Base-by-base conservation (phyloP, 1,140 invertebrate genomes). In the Magallana ariakensis region DNA sequence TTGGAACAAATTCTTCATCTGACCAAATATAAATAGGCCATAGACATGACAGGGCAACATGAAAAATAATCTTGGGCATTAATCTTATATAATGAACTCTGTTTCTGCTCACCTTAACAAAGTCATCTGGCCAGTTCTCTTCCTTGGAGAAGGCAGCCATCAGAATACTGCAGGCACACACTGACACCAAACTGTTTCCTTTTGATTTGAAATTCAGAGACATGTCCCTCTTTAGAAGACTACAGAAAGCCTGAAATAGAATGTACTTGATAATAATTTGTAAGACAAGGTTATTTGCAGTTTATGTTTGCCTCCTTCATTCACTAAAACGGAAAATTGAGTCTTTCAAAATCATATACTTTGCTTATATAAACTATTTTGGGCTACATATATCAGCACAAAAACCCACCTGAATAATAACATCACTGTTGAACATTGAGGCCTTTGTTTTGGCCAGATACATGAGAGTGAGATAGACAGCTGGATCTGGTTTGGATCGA, bases 81-180 rank as follows among this genome's bases (percentile, higher is more conserved):
- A 46, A 46, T 46, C 33, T 46, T 46, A 2, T 46, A 46, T 46
- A 46, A 46, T 46, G 19, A 62, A 62, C 10, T 7, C 16, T 19
- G 4, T 16, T 62, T 19, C n/a, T 46, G 33, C 81, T 62, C 88
- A 95, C 95, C 92, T 95, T 95, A 7, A 96, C 94, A 95, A 96
- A 96, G 80, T 93, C 91, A 90, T 95, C 95, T 54, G 95, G 95
- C 96, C 96, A 96, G 60, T 94, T 94, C 62, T 93, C 92, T 89
- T 96, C 95, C 82, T 96, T 97, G 66, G 96, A 95, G 95, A 97
- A 98, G 15, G 97, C 97, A 88, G 96, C 96, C 93, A 97, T 96
- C 19, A 99, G 95, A 88, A 99, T 95, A 95, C 98, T 98, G 85
- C 97, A 97, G 57, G 97, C 97, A 13, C 99, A 93, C 15, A 98